Base-by-base conservation (phyloP, 1,140 invertebrate species). In the Anastrepha ludens region DNA sequence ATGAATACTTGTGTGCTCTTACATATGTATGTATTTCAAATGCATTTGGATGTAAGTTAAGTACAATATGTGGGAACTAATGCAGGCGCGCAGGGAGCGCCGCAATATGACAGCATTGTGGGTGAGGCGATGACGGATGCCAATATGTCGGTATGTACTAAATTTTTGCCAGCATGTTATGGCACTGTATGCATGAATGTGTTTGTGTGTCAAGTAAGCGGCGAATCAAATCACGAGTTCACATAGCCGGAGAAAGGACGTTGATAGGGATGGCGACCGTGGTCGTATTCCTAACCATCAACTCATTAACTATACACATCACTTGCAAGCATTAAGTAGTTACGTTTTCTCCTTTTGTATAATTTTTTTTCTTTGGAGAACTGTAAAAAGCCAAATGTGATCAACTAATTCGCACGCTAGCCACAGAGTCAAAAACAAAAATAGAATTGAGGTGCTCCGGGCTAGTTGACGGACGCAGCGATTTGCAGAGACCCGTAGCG, bases 81-180 rank as follows among this genome's bases (percentile, higher is more conserved):
- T 81, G 74, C 47, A 58, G 44, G 13, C 70, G 13, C 7, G 70
- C 44, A 44, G 29, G 70, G 70, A 50, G 74, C 74, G 47, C n/a
- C 74, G 47, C 74, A 81, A 81, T 29, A 81, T 81, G 44, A 81
- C 74, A 81, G 44, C 44, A 81, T 81, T 81, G 74, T 81, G 74
- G 74, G 74, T 81, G 74, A 81, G 74, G 74, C 74, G 74, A 81
- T 81, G 74, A 81, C 74, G 74, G 74, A 81, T 81, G 74, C 74
- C 74, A 58, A 81, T 81, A 81, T 81, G 74, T 81, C 17, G 9
- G 17, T 81, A 81, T 81, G 74, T 81, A 81, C 15, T 55, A 81
- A 81, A 81, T 81, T 13, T 55, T 81, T 81, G 47, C 29, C 7
- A 67, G 20, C 44, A 50, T 81, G 47, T 67, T 39, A 29, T 8